Conservation (phyloP, 2,888 invertebrate species). For the Drosophila bunnanda region DNA sequence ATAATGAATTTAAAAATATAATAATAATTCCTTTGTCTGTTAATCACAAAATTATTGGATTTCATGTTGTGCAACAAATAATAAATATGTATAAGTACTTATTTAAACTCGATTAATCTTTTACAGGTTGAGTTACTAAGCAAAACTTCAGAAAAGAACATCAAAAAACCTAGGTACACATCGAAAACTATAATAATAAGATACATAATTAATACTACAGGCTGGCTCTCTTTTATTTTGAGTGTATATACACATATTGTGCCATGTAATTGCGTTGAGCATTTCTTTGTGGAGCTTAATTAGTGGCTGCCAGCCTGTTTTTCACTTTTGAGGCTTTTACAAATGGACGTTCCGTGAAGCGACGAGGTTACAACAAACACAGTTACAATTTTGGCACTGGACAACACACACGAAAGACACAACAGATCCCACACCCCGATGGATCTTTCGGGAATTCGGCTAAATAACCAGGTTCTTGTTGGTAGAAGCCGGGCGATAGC, state of each 20-base stretch:
- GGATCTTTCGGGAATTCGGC: neutral
- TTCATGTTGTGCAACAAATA: too few species aligned
- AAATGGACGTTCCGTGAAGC: conserved; percentile 51
- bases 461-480: neutral
- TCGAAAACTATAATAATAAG: neutral
- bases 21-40: too few species aligned
- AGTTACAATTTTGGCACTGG: conserved; percentile 14
- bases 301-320: conserved; percentile 60
- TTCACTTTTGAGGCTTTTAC: conserved; percentile 49
- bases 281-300: conserved; percentile 64
- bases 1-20: too few species aligned
- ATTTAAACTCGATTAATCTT: too few species aligned
- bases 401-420: conserved; percentile 2
- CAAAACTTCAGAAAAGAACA: too few species aligned
- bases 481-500: conserved; percentile 26
- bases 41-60: too few species aligned
- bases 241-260: conserved; percentile 7
- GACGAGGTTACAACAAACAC: conserved; percentile 8
- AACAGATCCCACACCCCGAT: neutral
- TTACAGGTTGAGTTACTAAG: too few species aligned
- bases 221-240: neutral
- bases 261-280: conserved; percentile 34
- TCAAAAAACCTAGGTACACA: neutral
- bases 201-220: neutral
- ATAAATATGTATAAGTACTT: too few species aligned